phyloP scores from a whole-genome alignment of 2,113 vertebrate species.

The Muntiacus muntjak region DNA sequence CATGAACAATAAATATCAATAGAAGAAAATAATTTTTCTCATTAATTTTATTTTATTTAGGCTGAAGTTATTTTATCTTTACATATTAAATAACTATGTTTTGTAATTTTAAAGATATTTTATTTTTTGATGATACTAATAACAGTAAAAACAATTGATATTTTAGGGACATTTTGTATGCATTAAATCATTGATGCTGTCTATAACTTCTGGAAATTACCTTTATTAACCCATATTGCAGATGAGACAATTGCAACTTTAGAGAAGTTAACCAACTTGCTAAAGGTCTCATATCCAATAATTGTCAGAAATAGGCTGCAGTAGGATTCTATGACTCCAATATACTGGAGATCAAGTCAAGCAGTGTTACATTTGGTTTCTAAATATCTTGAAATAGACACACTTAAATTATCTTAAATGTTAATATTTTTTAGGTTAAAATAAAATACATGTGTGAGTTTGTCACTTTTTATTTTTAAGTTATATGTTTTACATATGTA shows the following conservation, averaged over 20 bases:
- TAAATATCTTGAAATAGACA: background rate
- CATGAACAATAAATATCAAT: background rate
- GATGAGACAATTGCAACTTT: background rate
- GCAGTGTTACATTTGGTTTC: background rate
- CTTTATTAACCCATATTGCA: background rate
- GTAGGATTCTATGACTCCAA: background rate
- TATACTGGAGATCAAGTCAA: background rate
- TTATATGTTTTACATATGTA: background rate
- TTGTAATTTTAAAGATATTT: background rate
- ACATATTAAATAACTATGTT: background rate
- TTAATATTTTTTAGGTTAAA: background rate
- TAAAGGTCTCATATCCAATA: background rate
- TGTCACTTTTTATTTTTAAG: background rate
- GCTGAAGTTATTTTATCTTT: background rate
- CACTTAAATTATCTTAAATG: constrained; percentile 19
- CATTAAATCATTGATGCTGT: background rate
- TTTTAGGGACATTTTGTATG: background rate
- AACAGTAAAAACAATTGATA: background rate
- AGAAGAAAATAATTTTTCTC: background rate
- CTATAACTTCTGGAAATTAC: background rate
- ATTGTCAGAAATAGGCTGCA: background rate
- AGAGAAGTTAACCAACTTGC: background rate
- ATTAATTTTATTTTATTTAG: background rate
- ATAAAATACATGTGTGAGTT: background rate
- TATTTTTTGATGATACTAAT: background rate